phyloP scores from a whole-genome alignment of 2,797 vertebrate genomes.

The Cynopterus sphinx region DNA sequence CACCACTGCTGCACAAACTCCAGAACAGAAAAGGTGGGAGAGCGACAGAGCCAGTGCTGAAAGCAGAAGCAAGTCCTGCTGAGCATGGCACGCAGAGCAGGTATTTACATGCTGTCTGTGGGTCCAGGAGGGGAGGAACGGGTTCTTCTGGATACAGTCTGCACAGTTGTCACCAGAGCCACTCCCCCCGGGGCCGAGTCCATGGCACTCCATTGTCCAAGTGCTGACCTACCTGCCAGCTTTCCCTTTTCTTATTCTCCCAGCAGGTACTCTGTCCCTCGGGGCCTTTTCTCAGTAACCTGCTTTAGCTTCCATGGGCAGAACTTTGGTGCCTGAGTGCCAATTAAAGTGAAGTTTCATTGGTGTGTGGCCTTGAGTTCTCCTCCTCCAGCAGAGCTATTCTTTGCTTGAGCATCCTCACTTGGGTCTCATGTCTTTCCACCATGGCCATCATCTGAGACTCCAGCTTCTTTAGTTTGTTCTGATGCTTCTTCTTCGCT shows the following conservation, averaged over 20 bases:
- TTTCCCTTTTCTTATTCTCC: neutral
- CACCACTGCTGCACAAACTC: neutral
- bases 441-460: constrained; percentile 95
- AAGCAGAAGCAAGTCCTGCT: neutral
- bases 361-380: constrained; percentile 91
- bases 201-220: neutral
- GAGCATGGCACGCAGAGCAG: constrained; percentile 41
- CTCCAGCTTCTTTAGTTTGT: constrained; percentile 93
- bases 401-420: constrained; percentile 92
- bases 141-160: neutral
- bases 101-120: accelerated
- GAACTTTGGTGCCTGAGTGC: neutral
- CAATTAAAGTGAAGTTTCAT: constrained; percentile 91
- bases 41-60: neutral
- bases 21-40: neutral
- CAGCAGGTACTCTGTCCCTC: neutral
- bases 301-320: neutral
- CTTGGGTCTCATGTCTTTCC: constrained; percentile 93
- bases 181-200: neutral
- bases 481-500: constrained; percentile 94
- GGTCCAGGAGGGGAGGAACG: neutral
- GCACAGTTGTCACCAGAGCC: neutral
- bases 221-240: neutral
- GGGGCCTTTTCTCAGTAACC: neutral
- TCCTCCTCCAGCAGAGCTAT: constrained; percentile 93